Base-by-base conservation (phyloP, 2,888 invertebrate species). In the Drymonia ruficornis region DNA sequence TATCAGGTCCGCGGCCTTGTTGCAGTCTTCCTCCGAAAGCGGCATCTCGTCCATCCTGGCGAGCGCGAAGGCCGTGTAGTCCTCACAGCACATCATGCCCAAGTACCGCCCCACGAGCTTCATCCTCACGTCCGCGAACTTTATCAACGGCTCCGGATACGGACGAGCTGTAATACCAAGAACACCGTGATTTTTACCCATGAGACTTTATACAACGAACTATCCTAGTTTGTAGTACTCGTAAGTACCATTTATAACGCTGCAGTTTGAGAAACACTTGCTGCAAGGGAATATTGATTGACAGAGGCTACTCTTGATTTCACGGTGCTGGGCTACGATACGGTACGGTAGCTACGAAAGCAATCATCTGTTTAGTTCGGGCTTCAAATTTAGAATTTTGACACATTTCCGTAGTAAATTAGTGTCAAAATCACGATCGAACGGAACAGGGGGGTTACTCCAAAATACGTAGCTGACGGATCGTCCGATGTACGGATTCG, bases 81-180 rank as follows among this genome's bases (percentile, higher is more conserved):
- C 87, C 58, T 89, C 89, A 52, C 90, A 90, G 60, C 85, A 81
- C 82, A 89, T 87, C 84, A 90, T 85, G 31, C 81, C 89, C 49
- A 90, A 61, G 59, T 73, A 78, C 15, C 76, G 71, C 1, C 76
- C 83, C 31, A 83, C 76, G 42, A 83, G 61, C 67, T 89, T 90
- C 72, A 90, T 70, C 31, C 88, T 76, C 18, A 89, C 70, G 51
- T 89, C 87, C 12, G 87, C 84, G 18, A 82, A 73, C 56, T 78
- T 84, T 58, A 88, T 61, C 44, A 75, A 53, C 8, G 89, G 90
- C 38, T 65, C 61, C 9, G 82, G 84, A 50, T 73, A 57, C 13
- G 87, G 87, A 6, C 83, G 77, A 23, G 53, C 90, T 89, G 81
- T 56, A 84, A 86, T 8, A 53, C 40, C 52, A 38, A 49, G 16